These are phyloP conservation scores for Lutraria lutraria DNA, from an alignment of 2,888 invertebrate genomes.

Conservation along the genomic window DNA sequence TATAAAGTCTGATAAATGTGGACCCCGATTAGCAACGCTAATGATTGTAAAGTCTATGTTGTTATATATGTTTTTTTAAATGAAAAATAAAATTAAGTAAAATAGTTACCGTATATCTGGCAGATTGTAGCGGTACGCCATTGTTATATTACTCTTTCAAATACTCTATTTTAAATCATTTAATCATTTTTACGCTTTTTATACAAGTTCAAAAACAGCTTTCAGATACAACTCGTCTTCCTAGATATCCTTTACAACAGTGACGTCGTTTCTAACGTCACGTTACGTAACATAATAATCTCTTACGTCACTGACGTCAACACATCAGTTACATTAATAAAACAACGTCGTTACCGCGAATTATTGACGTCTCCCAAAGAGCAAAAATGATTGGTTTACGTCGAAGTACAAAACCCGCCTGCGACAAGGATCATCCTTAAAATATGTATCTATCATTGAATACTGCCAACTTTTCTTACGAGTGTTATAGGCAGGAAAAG, in stretches of 20 bases:
- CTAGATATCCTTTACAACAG: no score
- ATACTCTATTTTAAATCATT: background rate
- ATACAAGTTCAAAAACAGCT: background rate
- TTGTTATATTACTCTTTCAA: background rate
- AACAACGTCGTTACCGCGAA: background rate
- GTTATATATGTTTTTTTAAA: background rate
- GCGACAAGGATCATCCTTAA: no score
- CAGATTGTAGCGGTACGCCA: conserved; percentile 32
- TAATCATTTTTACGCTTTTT: background rate
- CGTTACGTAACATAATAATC: background rate
- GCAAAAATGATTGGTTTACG: no score
- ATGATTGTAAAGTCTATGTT: background rate
- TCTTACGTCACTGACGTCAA: background rate
- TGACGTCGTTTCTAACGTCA: conserved; percentile 28
- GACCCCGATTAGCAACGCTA: background rate
- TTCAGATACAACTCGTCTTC: background rate
- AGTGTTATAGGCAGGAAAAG: no score
- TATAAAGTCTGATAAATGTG: background rate
- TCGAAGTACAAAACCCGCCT: no score
- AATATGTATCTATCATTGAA: no score
- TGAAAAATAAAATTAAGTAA: background rate
- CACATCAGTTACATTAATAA: background rate
- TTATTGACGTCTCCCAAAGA: no score
- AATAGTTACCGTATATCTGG: conserved; percentile 21
- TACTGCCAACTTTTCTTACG: no score